These are phyloP conservation scores for Cyanoramphus novaezelandiae DNA, from an alignment of 2,113 vertebrate species.

Conservation along the genomic window DNA sequence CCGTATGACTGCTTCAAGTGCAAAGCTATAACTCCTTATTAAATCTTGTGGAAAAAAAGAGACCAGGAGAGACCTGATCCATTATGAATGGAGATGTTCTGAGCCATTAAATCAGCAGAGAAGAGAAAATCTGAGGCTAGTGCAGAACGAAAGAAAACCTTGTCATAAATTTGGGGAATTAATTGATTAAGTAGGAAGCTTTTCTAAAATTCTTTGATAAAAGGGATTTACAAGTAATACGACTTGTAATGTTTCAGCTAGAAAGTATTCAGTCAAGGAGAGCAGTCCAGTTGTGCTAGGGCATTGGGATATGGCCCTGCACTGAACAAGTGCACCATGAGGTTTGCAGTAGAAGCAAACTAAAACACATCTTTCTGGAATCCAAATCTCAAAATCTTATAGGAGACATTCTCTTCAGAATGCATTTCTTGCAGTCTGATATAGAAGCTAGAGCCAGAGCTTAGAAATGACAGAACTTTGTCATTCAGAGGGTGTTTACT, in stretches of 20 bases:
- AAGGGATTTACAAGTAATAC: neutral
- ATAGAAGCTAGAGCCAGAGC: neutral
- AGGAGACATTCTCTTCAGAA: neutral
- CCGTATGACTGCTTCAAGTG: neutral
- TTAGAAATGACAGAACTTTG: neutral
- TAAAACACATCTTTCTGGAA: neutral
- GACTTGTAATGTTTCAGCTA: neutral
- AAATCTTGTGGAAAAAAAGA: neutral
- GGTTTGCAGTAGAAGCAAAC: neutral
- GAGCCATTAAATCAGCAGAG: neutral
- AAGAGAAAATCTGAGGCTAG: neutral
- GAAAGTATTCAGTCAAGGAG: neutral
- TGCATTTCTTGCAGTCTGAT: neutral
- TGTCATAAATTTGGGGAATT: neutral
- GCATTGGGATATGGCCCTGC: neutral
- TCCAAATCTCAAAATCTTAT: neutral
- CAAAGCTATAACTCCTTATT: neutral
- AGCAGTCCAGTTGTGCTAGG: accelerated
- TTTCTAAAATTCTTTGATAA: neutral
- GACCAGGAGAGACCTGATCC: neutral
- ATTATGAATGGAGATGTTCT: neutral
- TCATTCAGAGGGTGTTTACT: neutral
- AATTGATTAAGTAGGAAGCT: neutral
- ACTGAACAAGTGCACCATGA: neutral
- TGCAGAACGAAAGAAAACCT: neutral